Evolutionary conservation across 2,113 vertebrate genomes (phyloP), one percentile per base, ranked within the genome.

Genomic region (Oceanodroma tethys): DNA sequence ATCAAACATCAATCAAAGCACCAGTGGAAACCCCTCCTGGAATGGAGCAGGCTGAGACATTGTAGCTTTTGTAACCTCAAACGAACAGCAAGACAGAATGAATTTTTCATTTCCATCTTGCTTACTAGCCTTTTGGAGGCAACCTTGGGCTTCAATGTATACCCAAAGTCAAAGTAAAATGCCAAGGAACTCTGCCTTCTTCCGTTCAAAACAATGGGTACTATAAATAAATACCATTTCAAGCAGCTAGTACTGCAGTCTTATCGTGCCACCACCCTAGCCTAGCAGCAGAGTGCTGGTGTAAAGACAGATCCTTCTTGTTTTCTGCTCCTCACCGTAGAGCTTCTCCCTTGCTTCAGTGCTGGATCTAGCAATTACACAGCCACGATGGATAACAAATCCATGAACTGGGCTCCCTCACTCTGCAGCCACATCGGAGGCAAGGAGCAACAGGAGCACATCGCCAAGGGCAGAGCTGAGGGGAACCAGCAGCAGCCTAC

Each of bases 141-240:
- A 66, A 88, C 26, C 42, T 7, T 67, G 42, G 79, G n/a, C n/a
- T 52, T 59, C 68, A 71, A 16, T 3, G 2, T 45, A 78, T 10
- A 62, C 36, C 16, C 36, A 2, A 79, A 95, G 40, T 32, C 63
- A 65, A 65, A 68, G 40, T 18, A 58, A 92, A 81, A 78, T 27
- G 17, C 63, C 38, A 71, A 60, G 63, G 43, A 83, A 92, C 25
- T 21, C 45, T 58, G 13, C 25, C 42, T 32, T 36, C 65, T 87
- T 73, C 79, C 0, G 0, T 58, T 86, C 53, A 52, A 40, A 88
- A 82, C 43, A 63, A 50, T 0, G 0, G 15, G 43, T 56, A 27
- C 47, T 68, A 79, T 30, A 88, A 95, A 94, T 38, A 75, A 85
- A 72, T 26, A n/a, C 13, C 13, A 60, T 65, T 85, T 93, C 78